Base-by-base conservation (phyloP, 2,113 vertebrate species). In the Anseranas semipalmata region DNA sequence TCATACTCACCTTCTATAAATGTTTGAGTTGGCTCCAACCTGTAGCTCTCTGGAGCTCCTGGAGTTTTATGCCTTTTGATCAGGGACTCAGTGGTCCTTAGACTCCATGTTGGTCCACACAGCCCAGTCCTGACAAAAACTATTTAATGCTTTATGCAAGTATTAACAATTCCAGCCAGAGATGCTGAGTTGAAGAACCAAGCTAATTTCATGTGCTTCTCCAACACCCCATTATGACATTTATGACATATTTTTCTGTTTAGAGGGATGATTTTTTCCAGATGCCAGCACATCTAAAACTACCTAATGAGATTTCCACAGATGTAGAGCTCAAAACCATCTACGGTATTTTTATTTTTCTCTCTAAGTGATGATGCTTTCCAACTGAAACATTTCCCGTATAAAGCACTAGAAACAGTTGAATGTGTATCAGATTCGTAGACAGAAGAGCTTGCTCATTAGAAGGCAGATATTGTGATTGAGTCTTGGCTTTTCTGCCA, bases 211-310 rank as follows among this genome's bases (percentile, higher is more conserved):
- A 95, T 97, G 84, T 97, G 93, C 97, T 97, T 97, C 97, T 97
- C 93, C 90, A 88, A 97, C 96, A 97, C 97, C 88, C 92, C 96
- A 91, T 97, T 93, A 96, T 90, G 97, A 97, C 92, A 94, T 96
- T 97, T 97, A 97, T 97, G 97, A 97, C 95, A 96, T 98, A 97
- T 98, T 98, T 98, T 98, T 98, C 93, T 96, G 96, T 98, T 98
- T 98, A 97, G 98, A 96, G 78, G 95, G 80, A 96, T 97, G 97
- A 98, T 98, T 97, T 96, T 98, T 98, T 98, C 98, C 98, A 98
- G 97, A 98, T 98, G 98, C 96, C 93, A 96, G 94, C 94, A 97
- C 97, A 98, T 98, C 97, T 98, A 98, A 98, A 97, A 97, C 96
- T 97, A 98, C 97, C 97, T 98, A 98, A 98, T 97, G 95, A 98